These are phyloP conservation scores for Physella acuta DNA, from an alignment of 1,140 invertebrate genomes.

Conservation along the genomic window DNA sequence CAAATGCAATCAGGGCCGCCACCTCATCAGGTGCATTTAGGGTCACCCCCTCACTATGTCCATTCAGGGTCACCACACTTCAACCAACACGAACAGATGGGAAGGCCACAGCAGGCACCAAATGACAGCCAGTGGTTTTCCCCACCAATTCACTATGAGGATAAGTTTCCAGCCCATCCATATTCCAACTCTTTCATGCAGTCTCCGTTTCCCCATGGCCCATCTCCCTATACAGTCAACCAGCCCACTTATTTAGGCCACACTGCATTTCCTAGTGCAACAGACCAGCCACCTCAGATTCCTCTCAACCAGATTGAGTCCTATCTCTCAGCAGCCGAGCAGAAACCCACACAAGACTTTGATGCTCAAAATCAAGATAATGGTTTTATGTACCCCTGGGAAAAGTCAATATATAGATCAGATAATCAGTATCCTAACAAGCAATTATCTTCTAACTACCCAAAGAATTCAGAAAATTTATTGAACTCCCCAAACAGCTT, in stretches of 20 bases:
- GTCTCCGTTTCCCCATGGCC: too few relatives aligned
- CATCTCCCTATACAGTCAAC: too few relatives aligned
- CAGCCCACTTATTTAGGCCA: too few relatives aligned
- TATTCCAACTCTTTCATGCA: too few relatives aligned
- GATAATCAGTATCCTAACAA: too few relatives aligned
- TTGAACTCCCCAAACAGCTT: background rate
- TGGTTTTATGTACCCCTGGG: background rate
- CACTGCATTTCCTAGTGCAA: too few relatives aligned
- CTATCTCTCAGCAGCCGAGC: constrained; percentile 2
- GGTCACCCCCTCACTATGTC: background rate
- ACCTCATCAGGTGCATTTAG: too few relatives aligned
- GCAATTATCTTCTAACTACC: background rate
- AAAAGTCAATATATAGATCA: background rate
- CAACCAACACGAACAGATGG: background rate
- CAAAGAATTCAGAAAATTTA: background rate
- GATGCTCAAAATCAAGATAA: background rate
- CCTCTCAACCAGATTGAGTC: constrained; percentile 13
- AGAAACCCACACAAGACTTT: background rate
- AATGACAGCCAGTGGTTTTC: too few relatives aligned
- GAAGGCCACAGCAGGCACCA: background rate
- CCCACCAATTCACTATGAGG: too few relatives aligned
- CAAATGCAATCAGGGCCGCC: too few relatives aligned
- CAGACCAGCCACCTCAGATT: constrained; percentile 6
- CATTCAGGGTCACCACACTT: background rate
- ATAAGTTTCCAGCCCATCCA: too few relatives aligned